These are phyloP conservation scores for Philotrypesis tridentata DNA, from an alignment of 1,140 invertebrate species.

Conservation along the genomic window DNA sequence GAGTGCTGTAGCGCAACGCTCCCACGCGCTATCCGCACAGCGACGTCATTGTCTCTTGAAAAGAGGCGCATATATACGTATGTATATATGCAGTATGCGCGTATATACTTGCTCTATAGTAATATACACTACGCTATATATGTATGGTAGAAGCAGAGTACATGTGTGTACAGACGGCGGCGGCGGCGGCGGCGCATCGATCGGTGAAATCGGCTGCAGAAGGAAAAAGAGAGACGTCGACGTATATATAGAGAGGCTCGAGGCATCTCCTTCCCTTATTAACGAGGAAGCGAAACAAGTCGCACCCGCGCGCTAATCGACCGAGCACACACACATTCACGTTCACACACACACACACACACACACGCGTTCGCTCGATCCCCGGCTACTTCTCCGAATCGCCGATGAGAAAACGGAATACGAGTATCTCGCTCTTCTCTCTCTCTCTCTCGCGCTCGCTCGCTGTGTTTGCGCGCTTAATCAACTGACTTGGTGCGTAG, in stretches of 20 bases:
- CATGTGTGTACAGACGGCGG: no score
- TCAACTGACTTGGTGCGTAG: not conserved
- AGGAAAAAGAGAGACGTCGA: not conserved
- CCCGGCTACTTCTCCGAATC: constrained; percentile 28
- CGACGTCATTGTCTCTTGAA: not conserved
- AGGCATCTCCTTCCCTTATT: constrained; percentile 66
- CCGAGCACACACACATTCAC: constrained; percentile 58
- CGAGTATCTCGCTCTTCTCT: no score
- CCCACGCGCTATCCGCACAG: constrained; percentile 1
- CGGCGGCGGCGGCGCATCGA: not conserved
- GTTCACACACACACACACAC: no score
- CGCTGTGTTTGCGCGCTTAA: constrained; percentile 10
- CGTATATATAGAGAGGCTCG: constrained; percentile 9
- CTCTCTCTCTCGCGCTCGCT: no score
- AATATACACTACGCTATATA: no score
- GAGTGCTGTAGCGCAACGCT: not conserved
- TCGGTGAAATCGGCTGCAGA: constrained; percentile 9
- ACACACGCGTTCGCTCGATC: constrained; percentile 2
- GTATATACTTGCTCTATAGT: no score
- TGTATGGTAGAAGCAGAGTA: no score
- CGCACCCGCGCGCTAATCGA: constrained; percentile 71
- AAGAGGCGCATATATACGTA: no score
- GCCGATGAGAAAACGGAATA: not conserved
- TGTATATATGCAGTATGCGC: no score
- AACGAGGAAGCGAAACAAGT: constrained; percentile 75